These are phyloP conservation scores for Nezara viridula DNA, from an alignment of 2,888 invertebrate species.

Conservation along the genomic window DNA sequence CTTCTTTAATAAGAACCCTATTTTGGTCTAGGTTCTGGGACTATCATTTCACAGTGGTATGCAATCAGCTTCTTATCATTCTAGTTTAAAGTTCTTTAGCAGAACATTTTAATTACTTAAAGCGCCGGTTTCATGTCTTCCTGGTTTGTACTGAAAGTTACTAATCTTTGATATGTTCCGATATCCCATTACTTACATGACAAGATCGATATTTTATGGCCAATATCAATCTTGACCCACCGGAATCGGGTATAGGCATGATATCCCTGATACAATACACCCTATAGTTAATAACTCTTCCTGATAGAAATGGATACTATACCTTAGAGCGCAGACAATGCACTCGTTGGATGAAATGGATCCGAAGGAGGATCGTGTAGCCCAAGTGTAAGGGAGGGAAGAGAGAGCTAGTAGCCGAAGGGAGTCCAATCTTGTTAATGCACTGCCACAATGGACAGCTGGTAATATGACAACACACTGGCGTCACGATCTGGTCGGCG, in stretches of 20 bases:
- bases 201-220: not conserved
- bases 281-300: not conserved
- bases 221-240: not conserved
- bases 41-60: too few relatives aligned
- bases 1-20: too few relatives aligned
- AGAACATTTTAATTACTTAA: too few relatives aligned
- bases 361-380: not conserved
- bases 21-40: too few relatives aligned
- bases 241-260: not conserved
- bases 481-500: not conserved
- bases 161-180: not conserved
- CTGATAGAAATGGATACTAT: conserved; percentile 11
- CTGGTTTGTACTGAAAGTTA: not conserved
- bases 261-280: not conserved
- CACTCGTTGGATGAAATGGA: not conserved
- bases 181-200: not conserved
- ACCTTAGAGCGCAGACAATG: not conserved
- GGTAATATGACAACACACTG: conserved; percentile 49
- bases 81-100: too few relatives aligned
- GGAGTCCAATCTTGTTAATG: conserved; percentile 44
- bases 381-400: conserved; percentile 16
- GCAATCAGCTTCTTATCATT: too few relatives aligned
- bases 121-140: too few relatives aligned
- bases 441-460: conserved; percentile 40
- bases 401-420: not conserved